Evolutionary conservation across 1,140 invertebrate genomes (phyloP).

Genomic region (Neelides sp.): DNA sequence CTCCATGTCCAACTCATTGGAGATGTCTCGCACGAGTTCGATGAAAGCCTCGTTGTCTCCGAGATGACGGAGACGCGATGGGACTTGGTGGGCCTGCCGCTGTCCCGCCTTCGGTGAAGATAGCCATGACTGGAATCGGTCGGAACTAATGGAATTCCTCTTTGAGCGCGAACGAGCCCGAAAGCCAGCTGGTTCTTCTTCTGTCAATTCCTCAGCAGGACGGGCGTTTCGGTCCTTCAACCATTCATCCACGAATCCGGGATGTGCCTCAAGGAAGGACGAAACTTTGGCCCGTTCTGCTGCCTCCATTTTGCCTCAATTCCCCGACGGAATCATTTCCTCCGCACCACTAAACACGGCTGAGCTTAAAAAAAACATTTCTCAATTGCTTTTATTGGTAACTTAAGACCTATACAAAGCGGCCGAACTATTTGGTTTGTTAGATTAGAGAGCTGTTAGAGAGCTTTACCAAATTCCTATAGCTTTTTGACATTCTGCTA

Average conservation of each 20-base stretch:
- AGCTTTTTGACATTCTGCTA: constrained; percentile 17
- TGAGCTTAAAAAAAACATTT: too few relatives aligned
- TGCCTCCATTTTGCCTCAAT: too few relatives aligned
- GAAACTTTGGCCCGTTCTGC: too few relatives aligned
- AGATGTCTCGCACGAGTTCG: constrained; percentile 83
- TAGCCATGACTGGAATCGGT: constrained; percentile 69
- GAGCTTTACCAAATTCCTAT: too few relatives aligned
- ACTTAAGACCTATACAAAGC: too few relatives aligned
- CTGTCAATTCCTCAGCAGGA: constrained; percentile 2
- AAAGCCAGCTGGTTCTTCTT: constrained; percentile 5
- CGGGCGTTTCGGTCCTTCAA: constrained; percentile 49
- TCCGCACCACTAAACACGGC: too few relatives aligned
- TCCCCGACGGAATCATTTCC: too few relatives aligned
- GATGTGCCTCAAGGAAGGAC: constrained; percentile 44
- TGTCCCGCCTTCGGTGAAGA: constrained; percentile 51
- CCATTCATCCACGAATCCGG: constrained; percentile 52
- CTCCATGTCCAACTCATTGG: constrained; percentile 84
- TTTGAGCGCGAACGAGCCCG: constrained; percentile 31
- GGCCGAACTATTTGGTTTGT: too few relatives aligned
- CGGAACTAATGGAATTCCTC: constrained; percentile 64
- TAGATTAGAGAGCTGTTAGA: too few relatives aligned
- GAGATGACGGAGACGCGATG: constrained; percentile 41
- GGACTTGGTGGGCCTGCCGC: constrained; percentile 29
- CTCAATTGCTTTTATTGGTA: too few relatives aligned
- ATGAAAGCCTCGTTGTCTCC: constrained; percentile 75